These are phyloP conservation scores for Andrena marginata DNA, from an alignment of 2,888 invertebrate genomes.

Conservation along the genomic window DNA sequence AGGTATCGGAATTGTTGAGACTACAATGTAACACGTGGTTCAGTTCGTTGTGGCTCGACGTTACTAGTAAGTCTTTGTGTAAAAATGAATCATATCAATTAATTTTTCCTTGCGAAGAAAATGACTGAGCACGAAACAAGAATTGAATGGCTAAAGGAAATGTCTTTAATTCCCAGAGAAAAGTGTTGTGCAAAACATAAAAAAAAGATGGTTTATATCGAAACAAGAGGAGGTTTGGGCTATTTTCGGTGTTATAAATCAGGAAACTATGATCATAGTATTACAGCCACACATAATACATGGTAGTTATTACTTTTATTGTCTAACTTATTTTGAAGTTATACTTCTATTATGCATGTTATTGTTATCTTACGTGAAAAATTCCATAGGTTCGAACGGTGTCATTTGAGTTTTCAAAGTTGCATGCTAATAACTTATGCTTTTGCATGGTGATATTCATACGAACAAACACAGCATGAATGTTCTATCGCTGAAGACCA, in stretches of 20 bases:
- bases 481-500: background rate
- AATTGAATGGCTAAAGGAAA: background rate
- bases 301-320: background rate
- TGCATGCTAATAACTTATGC: background rate
- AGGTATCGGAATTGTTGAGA: too few relatives aligned
- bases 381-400: background rate
- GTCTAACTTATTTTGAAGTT: background rate
- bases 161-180: background rate
- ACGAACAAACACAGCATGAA: background rate
- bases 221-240: background rate
- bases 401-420: background rate
- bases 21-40: too few relatives aligned
- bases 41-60: too few relatives aligned
- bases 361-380: background rate
- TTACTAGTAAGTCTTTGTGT: too few relatives aligned
- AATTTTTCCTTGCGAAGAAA: background rate
- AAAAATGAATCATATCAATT: background rate
- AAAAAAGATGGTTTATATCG: background rate
- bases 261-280: background rate
- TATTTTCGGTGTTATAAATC: constrained; percentile 4
- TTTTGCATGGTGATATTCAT: background rate
- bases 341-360: background rate
- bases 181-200: background rate
- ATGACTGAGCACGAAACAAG: background rate
- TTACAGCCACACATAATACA: background rate